Base-by-base conservation (phyloP, 1,140 invertebrate species). In the Drosophila takahashii region DNA sequence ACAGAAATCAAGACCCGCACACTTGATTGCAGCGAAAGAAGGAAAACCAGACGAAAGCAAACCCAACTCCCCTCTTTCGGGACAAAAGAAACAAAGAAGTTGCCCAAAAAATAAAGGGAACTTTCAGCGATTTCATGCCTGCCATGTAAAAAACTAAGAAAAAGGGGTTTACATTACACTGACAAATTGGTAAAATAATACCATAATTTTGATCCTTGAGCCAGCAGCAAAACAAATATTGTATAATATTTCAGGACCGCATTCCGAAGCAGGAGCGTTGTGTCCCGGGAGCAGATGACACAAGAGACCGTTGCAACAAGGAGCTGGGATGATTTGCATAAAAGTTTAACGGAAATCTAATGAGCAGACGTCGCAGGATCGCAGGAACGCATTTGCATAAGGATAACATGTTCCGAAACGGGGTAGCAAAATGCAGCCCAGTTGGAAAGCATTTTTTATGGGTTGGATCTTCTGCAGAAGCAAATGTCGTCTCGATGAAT, bases 161-260 rank as follows among this genome's bases (percentile, higher is more conserved):
- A 62, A 54, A 61, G 29, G 66, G 77, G 72, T 71, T 84, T 69
- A 72, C 81, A 85, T 79, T 84, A 84, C 80, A 84, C 80, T 84
- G 80, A 84, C 80, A 84, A 84, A 84, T 84, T 84, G 80, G 80
- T 84, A 84, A 84, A 84, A 84, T 84, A 84, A 84, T 84, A 84
- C 80, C 71, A 79, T 84, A 84, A 84, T 84, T 84, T 57, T 84
- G 52, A 84, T 79, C 81, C 81, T 76, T 85, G 78, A 53, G 71
- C 59, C 59, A 53, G 54, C 44, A 72, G 71, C 80, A 79, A 84
- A 84, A 85, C 80, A 84, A 84, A 84, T 84, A 84, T 79, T 84
- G 80, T 84, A 83, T 83, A 83, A 83, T 83, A 83, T 83, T 83
- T 79, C 80, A 72, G 39, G 42, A 66, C 44, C 44, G 22, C 59